These are phyloP conservation scores for Podarcis raffonei DNA, from an alignment of 2,113 vertebrate species.

Conservation along the genomic window DNA sequence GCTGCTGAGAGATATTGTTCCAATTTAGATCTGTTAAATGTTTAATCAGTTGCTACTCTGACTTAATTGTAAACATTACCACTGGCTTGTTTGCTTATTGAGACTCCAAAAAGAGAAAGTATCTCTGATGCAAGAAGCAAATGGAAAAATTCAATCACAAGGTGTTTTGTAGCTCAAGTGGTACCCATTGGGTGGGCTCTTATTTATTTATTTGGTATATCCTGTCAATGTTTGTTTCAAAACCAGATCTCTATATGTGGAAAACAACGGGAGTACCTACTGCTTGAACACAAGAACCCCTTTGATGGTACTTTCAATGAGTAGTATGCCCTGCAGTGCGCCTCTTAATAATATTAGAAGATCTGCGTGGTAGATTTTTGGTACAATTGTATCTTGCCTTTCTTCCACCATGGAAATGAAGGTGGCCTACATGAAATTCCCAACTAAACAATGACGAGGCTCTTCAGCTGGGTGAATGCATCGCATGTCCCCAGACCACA, in stretches of 20 bases:
- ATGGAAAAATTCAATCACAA: slow-evolving; percentile 10
- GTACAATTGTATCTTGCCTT: not conserved
- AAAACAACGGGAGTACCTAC: not conserved
- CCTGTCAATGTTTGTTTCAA: not conserved
- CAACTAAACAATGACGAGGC: no score
- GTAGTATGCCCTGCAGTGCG: no score
- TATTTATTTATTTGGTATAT: not conserved
- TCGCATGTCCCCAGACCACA: not conserved
- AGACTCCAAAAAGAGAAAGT: not conserved
- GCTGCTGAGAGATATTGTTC: slow-evolving; percentile 15
- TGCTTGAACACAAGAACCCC: not conserved
- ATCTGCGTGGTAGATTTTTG: not conserved
- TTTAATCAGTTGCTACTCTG: slow-evolving; percentile 37
- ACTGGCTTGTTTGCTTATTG: slow-evolving; percentile 15
- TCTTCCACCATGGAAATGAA: not conserved
- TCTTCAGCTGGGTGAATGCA: not conserved
- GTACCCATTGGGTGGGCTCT: slow-evolving; percentile 5
- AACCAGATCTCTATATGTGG: not conserved
- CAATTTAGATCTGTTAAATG: slow-evolving; percentile 32
- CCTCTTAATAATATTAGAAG: not conserved
- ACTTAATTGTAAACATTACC: slow-evolving; percentile 44
- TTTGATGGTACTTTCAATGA: not conserved
- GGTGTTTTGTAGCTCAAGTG: slow-evolving; percentile 17
- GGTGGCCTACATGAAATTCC: not conserved
- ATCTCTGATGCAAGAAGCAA: slow-evolving; percentile 17